phyloP scores from a whole-genome alignment of 2,797 vertebrate species.

The Hemitrygon akajei region DNA sequence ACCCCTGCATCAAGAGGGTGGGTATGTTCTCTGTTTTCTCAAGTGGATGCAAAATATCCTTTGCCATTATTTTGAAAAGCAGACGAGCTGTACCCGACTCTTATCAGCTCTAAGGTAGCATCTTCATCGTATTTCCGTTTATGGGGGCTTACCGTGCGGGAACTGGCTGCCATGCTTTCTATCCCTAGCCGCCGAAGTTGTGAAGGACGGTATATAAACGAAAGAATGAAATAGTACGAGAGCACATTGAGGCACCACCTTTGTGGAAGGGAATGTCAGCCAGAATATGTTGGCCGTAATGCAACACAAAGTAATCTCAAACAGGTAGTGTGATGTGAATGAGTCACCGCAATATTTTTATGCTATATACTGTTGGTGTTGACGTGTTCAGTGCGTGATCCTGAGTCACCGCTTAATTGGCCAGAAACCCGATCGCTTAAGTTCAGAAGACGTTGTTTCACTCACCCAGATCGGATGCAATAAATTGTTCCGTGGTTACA shows the following conservation, averaged over 20 bases:
- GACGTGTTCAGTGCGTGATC: constrained; percentile 3
- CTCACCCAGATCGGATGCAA: neutral
- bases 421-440: constrained; percentile 16
- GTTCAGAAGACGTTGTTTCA: neutral
- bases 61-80: too few species aligned
- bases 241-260: neutral
- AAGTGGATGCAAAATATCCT: too few species aligned
- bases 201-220: neutral
- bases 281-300: too few species aligned
- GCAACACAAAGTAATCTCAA: neutral
- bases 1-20: too few species aligned
- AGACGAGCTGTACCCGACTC: neutral
- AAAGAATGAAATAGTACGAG: neutral
- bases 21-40: too few species aligned
- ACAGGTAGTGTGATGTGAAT: neutral
- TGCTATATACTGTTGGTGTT: neutral
- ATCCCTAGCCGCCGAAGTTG: too few species aligned
- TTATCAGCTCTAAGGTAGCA: neutral
- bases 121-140: neutral
- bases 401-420: constrained; percentile 26
- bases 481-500: too few species aligned
- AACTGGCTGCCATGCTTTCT: neutral
- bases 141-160: neutral
- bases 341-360: neutral
- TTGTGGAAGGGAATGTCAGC: neutral